A percentile compares a stretch with the other conserved stretches of the same genome.
Conservation (phyloP, 2,797 vertebrate species). For the Neosalanx taihuensis region DNA sequence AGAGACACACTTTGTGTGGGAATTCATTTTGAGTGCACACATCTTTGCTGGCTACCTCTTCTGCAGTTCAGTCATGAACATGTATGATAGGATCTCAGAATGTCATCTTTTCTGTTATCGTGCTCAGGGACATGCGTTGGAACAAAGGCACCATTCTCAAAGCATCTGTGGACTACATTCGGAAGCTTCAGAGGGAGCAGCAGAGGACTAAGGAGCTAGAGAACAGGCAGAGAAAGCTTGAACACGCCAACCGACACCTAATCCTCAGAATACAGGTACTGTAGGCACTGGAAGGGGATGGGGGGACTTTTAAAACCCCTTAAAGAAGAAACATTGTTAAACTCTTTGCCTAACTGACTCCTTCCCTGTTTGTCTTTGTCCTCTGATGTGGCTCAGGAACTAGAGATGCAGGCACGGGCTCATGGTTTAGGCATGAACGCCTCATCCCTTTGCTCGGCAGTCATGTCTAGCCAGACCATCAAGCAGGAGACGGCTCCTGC, state of each 20-base stretch:
- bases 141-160: conserved; percentile 99
- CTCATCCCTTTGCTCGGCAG: conserved; percentile 83
- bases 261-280: conserved; percentile 93
- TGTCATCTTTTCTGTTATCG: not conserved
- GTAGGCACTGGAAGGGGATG: too few species aligned
- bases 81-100: conserved; percentile 1
- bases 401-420: conserved; percentile 96
- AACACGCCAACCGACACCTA: conserved; percentile 91
- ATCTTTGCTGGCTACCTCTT: not conserved
- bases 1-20: not conserved
- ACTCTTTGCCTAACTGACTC: too few species aligned
- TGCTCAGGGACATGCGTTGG: conserved; percentile 94
- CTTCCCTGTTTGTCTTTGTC: not conserved
- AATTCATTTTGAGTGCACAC: not conserved
- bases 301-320: too few species aligned
- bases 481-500: conserved; percentile 85
- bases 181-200: conserved; percentile 92
- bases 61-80: not conserved
- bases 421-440: conserved; percentile 86
- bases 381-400: conserved; percentile 71
- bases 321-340: too few species aligned
- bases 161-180: conserved; percentile 96
- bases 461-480: conserved; percentile 77
- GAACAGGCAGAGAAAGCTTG: conserved; percentile 92
- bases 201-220: conserved; percentile 93